Evolutionary conservation across 2,888 invertebrate species (phyloP).

Genomic region (Pimpla rufipes): DNA sequence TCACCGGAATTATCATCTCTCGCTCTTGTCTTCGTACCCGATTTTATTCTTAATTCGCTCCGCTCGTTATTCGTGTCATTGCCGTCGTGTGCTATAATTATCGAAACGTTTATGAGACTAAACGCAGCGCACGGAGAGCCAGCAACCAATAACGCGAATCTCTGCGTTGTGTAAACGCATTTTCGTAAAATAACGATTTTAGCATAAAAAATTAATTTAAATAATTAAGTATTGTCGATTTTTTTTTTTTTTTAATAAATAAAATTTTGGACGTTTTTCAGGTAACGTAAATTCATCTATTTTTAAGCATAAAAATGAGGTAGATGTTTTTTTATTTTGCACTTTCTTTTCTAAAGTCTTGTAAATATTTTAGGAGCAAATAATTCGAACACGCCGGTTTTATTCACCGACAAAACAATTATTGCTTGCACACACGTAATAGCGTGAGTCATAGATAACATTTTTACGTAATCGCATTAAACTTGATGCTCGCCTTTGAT

Average conservation of each 20-base stretch:
- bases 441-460: neutral
- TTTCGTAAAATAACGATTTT: neutral
- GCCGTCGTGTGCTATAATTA: constrained; percentile 18
- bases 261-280: neutral
- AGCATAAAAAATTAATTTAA: neutral
- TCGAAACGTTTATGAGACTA: neutral
- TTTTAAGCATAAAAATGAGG: neutral
- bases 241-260: neutral
- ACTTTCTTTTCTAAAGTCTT: neutral
- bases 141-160: neutral
- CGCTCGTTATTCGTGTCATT: constrained; percentile 27
- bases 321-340: neutral
- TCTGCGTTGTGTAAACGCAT: neutral
- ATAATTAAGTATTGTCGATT: neutral
- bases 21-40: neutral
- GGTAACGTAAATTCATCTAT: neutral
- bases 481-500: constrained; percentile 4
- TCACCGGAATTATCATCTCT: neutral
- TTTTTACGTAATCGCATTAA: constrained; percentile 5
- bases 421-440: neutral
- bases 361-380: neutral
- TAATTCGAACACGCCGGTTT: neutral
- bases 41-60: constrained; percentile 12
- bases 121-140: neutral
- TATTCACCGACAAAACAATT: neutral